These are phyloP conservation scores for Proteles cristata DNA, from an alignment of 2,113 vertebrate genomes.

Conservation along the genomic window DNA sequence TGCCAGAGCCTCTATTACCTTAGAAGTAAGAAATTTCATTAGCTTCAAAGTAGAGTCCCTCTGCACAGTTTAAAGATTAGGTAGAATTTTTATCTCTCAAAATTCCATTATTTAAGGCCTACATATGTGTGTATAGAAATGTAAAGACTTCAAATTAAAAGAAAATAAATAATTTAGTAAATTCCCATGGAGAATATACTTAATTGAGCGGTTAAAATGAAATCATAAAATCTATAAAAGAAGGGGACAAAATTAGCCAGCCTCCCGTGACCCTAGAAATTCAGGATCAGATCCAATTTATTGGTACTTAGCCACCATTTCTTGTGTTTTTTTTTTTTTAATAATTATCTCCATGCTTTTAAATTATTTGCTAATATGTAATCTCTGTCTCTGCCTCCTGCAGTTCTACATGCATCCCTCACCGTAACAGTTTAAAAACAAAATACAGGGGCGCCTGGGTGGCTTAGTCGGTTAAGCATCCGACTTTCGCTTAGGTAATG, in stretches of 20 bases:
- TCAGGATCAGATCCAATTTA: background rate
- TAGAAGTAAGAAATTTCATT: background rate
- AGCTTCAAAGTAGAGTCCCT: background rate
- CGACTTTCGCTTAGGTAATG: no score
- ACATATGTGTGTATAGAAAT: background rate
- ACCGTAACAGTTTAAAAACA: background rate
- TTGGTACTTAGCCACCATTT: background rate
- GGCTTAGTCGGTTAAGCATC: no score
- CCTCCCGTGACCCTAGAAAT: background rate
- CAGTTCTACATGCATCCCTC: background rate
- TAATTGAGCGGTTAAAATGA: background rate
- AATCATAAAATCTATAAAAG: background rate
- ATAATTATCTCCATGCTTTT: background rate
- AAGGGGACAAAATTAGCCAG: background rate
- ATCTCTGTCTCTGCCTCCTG: background rate
- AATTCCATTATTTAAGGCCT: constrained; percentile 1
- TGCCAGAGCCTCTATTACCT: background rate
- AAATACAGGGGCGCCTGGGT: background rate
- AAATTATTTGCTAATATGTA: background rate
- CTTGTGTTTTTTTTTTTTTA: background rate
- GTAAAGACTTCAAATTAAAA: background rate
- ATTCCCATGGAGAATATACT: background rate
- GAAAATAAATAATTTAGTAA: background rate
- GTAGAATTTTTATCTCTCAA: constrained; percentile 6
- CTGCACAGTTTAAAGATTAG: background rate